These are phyloP conservation scores for Dendrolimus kikuchii DNA, from an alignment of 1,140 invertebrate species.

Conservation along the genomic window DNA sequence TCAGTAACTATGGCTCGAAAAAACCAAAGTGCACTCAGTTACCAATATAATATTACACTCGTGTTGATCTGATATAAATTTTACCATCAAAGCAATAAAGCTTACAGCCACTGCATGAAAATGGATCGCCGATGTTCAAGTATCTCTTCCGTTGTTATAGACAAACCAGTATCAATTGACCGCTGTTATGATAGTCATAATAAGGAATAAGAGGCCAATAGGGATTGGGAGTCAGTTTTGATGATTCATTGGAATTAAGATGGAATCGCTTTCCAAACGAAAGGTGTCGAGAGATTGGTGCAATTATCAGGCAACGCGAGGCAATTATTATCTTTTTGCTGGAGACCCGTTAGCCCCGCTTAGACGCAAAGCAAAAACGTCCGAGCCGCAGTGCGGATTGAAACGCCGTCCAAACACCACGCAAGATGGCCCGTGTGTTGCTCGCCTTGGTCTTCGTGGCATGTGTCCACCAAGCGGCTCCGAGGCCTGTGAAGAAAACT, in stretches of 20 bases:
- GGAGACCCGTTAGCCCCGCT: constrained; percentile 60
- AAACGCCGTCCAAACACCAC: constrained; percentile 36
- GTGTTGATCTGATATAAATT: too few relatives aligned
- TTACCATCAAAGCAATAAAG: too few relatives aligned
- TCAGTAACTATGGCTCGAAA: constrained; percentile 4
- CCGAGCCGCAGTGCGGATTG: constrained; percentile 42
- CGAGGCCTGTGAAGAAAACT: constrained; percentile 48
- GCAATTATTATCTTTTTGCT: constrained; percentile 67
- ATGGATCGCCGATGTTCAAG: too few relatives aligned
- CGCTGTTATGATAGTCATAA: too few relatives aligned
- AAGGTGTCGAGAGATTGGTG: constrained; percentile 59
- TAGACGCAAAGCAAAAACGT: constrained; percentile 58
- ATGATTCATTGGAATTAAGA: constrained; percentile 57
- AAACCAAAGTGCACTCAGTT: constrained; percentile 7
- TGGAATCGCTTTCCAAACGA: constrained; percentile 63
- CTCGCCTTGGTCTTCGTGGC: constrained; percentile 27
- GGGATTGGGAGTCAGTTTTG: constrained; percentile 28
- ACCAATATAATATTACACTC: background rate
- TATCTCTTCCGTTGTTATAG: too few relatives aligned
- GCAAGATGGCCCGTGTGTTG: constrained; percentile 41
- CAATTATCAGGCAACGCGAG: constrained; percentile 50
- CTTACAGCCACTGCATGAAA: too few relatives aligned
- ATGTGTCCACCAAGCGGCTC: constrained; percentile 25
- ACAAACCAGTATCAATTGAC: too few relatives aligned
- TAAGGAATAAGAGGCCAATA: too few relatives aligned